Conservation (phyloP, 2,113 vertebrate genomes). For the Carassius carassius region DNA sequence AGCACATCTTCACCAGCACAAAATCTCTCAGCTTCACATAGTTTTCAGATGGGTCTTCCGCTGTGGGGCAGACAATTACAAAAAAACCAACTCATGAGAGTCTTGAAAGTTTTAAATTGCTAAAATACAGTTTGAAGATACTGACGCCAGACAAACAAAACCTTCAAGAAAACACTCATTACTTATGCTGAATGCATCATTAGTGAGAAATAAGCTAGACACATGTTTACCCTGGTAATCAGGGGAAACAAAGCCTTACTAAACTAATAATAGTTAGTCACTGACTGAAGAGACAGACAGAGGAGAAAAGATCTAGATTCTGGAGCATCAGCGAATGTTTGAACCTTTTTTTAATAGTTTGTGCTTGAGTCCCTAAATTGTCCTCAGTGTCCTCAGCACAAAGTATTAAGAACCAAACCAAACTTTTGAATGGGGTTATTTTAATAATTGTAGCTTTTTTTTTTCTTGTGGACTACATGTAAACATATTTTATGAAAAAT, state of each 20-base stretch:
- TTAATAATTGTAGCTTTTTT: too few relatives aligned
- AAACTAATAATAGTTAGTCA: not conserved
- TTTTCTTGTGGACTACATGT: too few relatives aligned
- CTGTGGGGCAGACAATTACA: conserved; percentile 59
- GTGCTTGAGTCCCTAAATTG: too few relatives aligned
- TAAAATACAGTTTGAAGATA: not conserved
- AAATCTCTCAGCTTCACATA: conserved; percentile 96
- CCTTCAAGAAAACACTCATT: not conserved
- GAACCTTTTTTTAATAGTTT: too few relatives aligned
- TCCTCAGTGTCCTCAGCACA: too few relatives aligned
- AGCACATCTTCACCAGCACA: conserved; percentile 92
- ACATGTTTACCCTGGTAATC: not conserved
- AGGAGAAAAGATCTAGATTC: not conserved
- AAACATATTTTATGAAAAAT: too few relatives aligned
- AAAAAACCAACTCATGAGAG: not conserved
- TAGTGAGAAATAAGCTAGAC: not conserved
- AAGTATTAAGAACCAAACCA: too few relatives aligned
- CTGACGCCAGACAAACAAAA: not conserved
- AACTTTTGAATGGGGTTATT: too few relatives aligned
- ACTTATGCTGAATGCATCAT: not conserved
- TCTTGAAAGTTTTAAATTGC: not conserved
- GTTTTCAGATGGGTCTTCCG: conserved; percentile 95
- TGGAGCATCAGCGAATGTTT: too few relatives aligned
- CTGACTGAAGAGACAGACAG: not conserved
- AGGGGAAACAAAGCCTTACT: not conserved